Base-by-base conservation (phyloP, 1,140 invertebrate species). In the Pogonognathellus flavescens region DNA sequence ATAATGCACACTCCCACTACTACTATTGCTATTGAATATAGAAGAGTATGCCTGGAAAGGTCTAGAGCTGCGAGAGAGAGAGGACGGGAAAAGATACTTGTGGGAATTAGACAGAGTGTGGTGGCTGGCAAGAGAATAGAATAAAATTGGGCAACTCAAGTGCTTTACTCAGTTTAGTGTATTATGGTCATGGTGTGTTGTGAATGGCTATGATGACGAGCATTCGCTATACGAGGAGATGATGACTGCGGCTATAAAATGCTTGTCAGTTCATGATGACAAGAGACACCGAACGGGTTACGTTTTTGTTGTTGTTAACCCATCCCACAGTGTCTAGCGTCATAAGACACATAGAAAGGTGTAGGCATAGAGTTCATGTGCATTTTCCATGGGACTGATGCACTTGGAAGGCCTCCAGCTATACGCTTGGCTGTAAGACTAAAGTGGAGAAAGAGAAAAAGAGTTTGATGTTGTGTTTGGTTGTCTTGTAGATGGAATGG, bases 101-200 rank as follows among this genome's bases (percentile, higher is more conserved):
- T 66, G 62, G 62, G 62, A 66, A 66, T 66, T 25, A 41, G 31
- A 25, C 9, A 66, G 22, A 25, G 22, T 66, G 20, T 66, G 62
- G 31, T 41, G 31, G 31, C 31, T 41, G 31, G 62, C 62, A 66
- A 25, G 62, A 66, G 62, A 66, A 66, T 66, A 66, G 62, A 66
- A 66, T 66, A 66, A 66, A 66, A 66, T 66, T 66, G 62, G 62
- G 20, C 62, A 66, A 66, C 62, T 66, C 62, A 66, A 66, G 62
- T 66, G 62, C 62, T 66, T 66, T 66, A 66, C 62, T 66, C 20
- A 25, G 20, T 66, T 66, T 66, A 66, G 20, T 66, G 20, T 66
- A 66, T 66, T 66, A 66, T 66, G 62, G 62, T 25, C 22, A 66
- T 66, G 62, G 62, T 25, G 13, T 59, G 62, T 66, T 25, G 62